A percentile compares a stretch with the other conserved stretches of the same genome.
phyloP scores from a whole-genome alignment of 1,140 invertebrate species.

The Brachionus angularis region DNA sequence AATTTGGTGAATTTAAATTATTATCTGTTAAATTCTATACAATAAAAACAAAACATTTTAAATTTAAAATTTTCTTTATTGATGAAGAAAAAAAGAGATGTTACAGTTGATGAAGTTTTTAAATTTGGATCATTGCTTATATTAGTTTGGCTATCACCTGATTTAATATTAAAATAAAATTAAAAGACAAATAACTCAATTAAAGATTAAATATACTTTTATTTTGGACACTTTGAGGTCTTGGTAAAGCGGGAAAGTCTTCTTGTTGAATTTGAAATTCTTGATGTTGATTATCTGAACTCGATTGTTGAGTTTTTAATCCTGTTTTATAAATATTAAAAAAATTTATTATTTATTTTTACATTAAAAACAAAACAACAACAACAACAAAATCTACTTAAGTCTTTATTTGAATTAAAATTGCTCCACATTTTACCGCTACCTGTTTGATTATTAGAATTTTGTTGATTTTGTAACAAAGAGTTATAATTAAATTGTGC shows the following conservation, averaged over 20 bases:
- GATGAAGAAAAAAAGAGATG: too few relatives aligned
- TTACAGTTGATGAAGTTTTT: constrained; percentile 43
- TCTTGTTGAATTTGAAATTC: constrained; percentile 97
- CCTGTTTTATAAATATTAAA: neutral
- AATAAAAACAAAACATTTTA: neutral
- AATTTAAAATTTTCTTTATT: neutral
- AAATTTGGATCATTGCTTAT: neutral
- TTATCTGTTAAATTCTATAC: neutral
- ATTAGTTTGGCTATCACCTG: constrained; percentile 30
- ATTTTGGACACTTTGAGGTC: constrained; percentile 58
- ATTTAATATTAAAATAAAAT: neutral
- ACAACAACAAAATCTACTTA: neutral
- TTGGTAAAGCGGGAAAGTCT: constrained; percentile 93
- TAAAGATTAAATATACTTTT: constrained; percentile 12
- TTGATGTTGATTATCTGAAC: constrained; percentile 49
- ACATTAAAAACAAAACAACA: neutral
- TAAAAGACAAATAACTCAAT: neutral
- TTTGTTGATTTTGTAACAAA: constrained; percentile 35
- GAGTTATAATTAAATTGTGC: constrained; percentile 24
- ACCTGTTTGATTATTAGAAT: constrained; percentile 14
- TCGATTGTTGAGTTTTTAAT: constrained; percentile 20
- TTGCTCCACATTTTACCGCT: constrained; percentile 43
- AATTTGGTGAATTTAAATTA: constrained; percentile 1
- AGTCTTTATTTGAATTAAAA: constrained; percentile 39
- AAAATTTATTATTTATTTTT: neutral